Evolutionary conservation across 2,113 vertebrate genomes (phyloP).

Genomic region (Chinchilla lanigera): DNA sequence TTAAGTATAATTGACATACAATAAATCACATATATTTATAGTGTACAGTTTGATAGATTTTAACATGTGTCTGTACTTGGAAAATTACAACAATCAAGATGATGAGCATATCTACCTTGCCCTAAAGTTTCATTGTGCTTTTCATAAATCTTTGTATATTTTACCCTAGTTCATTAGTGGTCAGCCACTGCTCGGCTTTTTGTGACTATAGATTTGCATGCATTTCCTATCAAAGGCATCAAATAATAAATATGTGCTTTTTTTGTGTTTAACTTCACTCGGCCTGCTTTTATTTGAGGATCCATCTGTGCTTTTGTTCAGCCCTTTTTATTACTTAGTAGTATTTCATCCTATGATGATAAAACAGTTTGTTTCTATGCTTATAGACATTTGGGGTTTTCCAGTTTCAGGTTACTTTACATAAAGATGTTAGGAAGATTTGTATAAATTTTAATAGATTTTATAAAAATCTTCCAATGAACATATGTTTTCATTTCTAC

Average conservation of each 20-base stretch:
- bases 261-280: not conserved
- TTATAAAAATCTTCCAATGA: not conserved
- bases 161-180: not conserved
- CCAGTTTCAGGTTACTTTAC: not conserved
- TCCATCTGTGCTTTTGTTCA: not conserved
- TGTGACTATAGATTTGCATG: conserved; percentile 4
- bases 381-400: not conserved
- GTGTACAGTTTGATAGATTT: not conserved
- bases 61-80: not conserved
- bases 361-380: not conserved
- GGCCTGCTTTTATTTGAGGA: not conserved
- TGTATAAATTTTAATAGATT: not conserved
- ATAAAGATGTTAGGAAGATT: not conserved
- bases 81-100: not conserved
- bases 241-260: not conserved
- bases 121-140: not conserved
- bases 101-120: not conserved
- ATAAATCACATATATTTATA: not conserved
- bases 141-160: not conserved
- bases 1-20: not conserved
- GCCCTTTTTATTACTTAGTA: conserved; percentile 29
- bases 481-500: conserved; percentile 22
- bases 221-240: not conserved
- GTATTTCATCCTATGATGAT: not conserved
- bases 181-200: not conserved